Conservation (phyloP, 2,888 invertebrate species). For the Macropis europaea region DNA sequence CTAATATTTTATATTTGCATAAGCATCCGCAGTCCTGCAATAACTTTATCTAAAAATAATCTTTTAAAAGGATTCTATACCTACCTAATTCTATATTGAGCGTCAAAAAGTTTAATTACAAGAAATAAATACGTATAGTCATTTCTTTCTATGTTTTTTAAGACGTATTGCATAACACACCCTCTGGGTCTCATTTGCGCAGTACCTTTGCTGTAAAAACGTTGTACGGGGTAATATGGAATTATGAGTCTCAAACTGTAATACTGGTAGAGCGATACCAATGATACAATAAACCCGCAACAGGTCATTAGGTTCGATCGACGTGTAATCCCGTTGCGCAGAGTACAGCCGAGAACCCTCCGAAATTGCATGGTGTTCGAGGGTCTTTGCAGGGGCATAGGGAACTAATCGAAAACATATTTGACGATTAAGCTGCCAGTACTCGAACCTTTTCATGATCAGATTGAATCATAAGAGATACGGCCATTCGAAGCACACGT, state of each 20-base stretch:
- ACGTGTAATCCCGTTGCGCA: slow-evolving; percentile 48
- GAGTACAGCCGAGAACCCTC: slow-evolving; percentile 43
- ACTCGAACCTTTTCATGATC: slow-evolving; percentile 47
- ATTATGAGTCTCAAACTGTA: slow-evolving; percentile 24
- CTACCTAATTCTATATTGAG: no score
- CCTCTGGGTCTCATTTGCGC: not conserved
- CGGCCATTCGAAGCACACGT: not conserved
- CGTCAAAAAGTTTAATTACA: no score
- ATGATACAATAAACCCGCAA: slow-evolving; percentile 54
- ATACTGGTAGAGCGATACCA: slow-evolving; percentile 29
- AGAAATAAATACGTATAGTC: no score
- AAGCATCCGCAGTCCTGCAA: no score
- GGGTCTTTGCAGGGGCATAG: slow-evolving; percentile 36
- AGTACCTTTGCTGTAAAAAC: not conserved
- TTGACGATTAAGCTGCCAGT: slow-evolving; percentile 45
- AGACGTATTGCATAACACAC: not conserved
- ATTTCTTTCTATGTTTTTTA: no score
- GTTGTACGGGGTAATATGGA: slow-evolving; percentile 10
- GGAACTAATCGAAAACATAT: slow-evolving; percentile 57
- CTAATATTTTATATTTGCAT: no score
- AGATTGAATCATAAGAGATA: slow-evolving; percentile 41
- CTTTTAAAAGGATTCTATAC: no score
- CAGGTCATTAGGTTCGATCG: slow-evolving; percentile 55
- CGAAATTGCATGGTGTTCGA: slow-evolving; percentile 49
- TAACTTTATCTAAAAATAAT: no score